These are phyloP conservation scores for Astropecten irregularis DNA, from an alignment of 53 echinoderm and acorn worm species.

Conservation along the genomic window DNA sequence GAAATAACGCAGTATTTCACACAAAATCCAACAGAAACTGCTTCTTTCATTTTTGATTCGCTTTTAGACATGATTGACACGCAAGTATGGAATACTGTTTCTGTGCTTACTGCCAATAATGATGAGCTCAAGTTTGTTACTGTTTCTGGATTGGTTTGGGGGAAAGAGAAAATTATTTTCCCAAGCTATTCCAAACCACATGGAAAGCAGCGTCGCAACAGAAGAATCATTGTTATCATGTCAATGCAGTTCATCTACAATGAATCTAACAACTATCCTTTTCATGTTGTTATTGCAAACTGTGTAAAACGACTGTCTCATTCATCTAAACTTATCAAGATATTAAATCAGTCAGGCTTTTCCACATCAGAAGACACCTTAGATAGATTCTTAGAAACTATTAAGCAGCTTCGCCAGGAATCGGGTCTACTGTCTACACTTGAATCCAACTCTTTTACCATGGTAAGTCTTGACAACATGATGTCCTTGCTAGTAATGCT, in stretches of 20 bases:
- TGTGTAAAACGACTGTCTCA: conserved; percentile 54
- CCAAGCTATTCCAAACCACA: conserved; percentile 6
- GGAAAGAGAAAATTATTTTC: conserved; percentile 24
- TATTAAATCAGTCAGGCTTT: conserved; percentile 47
- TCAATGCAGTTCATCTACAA: conserved; percentile 46
- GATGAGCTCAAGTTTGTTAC: conserved; percentile 21
- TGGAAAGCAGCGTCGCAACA: conserved; percentile 40
- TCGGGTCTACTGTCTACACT: not conserved
- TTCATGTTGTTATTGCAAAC: conserved; percentile 50
- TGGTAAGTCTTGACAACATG: conserved; percentile 60
- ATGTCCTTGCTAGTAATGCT: conserved; percentile 58
- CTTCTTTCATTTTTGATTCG: conserved; percentile 29
- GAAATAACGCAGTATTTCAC: conserved; percentile 33
- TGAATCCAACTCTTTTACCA: conserved; percentile 8
- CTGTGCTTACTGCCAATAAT: conserved; percentile 35
- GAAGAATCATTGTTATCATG: conserved; percentile 1
- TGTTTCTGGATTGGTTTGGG: not conserved
- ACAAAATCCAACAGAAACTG: not conserved
- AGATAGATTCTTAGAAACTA: conserved; percentile 41
- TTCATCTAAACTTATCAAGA: conserved; percentile 44
- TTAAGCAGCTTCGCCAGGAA: not conserved
- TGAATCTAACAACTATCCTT: conserved; percentile 41
- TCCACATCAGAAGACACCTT: conserved; percentile 43
- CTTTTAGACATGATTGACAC: conserved; percentile 35
- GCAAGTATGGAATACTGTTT: conserved; percentile 55